Base-by-base conservation (phyloP, 2,888 invertebrate genomes). In the Abscondita cerata region DNA sequence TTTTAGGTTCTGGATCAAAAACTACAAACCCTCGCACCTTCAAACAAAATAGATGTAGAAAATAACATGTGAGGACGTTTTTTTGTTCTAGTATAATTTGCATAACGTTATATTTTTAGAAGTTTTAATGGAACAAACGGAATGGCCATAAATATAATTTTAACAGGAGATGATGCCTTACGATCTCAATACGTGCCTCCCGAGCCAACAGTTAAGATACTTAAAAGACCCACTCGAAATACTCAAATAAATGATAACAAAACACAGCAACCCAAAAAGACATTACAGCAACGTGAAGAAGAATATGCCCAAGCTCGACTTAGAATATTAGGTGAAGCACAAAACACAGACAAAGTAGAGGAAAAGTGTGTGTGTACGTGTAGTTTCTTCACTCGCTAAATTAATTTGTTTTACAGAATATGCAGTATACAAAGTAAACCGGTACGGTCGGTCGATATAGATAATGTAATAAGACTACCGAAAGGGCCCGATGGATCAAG, bases 221-320 rank as follows among this genome's bases (percentile, higher is more conserved):
- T 95, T 64, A 92, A 92, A 75, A 82, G 91, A 67, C 91, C 91
- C 0, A 82, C 86, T n/a, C 78, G 78, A 68, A 76, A 77, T 64
- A 67, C 71, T 46, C 76, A 75, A 62, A 68, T 68, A 16, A 83
- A 84, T 72, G 91, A 90, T 72, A 80, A 84, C 48, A 91, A 89
- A 71, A 86, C 86, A 47, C 83, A 83, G 71, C 89, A 90, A 70
- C 93, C 92, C 38, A 90, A 93, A 59, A 93, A 93, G 81, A 90
- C 93, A 44, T 81, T 93, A 46, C 89, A 92, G 81, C 93, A 97
- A 85, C 86, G 96, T 72, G 95, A 96, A 80, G 93, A 94, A 76
- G 96, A 95, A 76, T 97, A 97, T 77, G 95, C 95, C 11, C 92
- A 95, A 79, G 96, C 96, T 15, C 86, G 96, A 69, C 85, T 93